Conservation (phyloP, 2,113 vertebrate genomes). For the Phaethon lepturus region DNA sequence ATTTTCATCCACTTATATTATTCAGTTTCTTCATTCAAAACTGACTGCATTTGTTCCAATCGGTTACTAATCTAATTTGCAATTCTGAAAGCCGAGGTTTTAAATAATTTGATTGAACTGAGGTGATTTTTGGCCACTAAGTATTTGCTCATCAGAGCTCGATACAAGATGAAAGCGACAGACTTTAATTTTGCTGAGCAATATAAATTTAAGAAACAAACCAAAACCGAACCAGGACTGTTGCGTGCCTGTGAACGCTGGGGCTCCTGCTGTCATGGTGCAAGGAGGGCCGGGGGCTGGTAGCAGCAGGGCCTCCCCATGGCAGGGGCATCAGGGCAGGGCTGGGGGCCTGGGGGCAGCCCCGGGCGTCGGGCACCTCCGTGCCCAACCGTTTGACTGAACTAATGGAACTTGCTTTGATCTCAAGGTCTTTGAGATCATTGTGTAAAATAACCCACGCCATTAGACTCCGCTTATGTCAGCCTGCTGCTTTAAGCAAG, state of each 20-base stretch:
- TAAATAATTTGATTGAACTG: neutral
- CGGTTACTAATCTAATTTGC: neutral
- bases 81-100: neutral
- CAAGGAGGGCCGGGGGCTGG: neutral
- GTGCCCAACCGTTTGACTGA: neutral
- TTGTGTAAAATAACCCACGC: neutral
- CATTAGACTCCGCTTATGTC: neutral
- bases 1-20: neutral
- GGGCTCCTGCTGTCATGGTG: neutral
- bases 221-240: rapidly evolving
- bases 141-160: neutral
- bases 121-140: neutral
- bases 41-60: neutral
- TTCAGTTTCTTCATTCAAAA: neutral
- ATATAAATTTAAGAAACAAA: neutral
- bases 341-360: neutral
- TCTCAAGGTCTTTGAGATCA: neutral
- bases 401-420: neutral
- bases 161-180: neutral
- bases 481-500: neutral
- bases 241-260: rapidly evolving
- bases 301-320: neutral
- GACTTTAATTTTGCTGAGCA: neutral
- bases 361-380: too few species aligned
- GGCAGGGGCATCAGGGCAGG: neutral